Evolutionary conservation across 2,888 invertebrate genomes (phyloP).

Genomic region (Drosophila buzzatii): DNA sequence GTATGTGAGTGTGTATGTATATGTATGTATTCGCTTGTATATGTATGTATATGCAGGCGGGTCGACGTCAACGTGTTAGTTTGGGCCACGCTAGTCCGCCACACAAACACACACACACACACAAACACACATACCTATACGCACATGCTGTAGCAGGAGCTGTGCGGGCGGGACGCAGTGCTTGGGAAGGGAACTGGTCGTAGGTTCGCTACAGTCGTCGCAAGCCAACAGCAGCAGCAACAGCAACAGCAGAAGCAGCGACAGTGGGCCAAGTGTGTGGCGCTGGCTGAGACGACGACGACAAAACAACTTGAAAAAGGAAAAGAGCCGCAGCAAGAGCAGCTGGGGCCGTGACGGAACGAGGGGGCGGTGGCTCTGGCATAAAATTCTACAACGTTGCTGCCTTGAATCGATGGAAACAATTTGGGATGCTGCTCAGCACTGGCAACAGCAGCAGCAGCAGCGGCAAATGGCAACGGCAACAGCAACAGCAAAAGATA

Average conservation of each 20-base stretch:
- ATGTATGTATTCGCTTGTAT: constrained; percentile 10
- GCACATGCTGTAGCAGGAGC: constrained; percentile 28
- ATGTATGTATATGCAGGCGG: constrained; percentile 32
- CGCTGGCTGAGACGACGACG: constrained; percentile 38
- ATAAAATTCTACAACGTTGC: constrained; percentile 61
- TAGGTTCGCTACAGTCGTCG: constrained; percentile 69
- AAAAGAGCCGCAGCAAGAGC: constrained; percentile 64
- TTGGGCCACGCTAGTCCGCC: constrained; percentile 64
- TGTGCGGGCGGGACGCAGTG: constrained; percentile 53
- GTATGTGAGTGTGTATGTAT: constrained; percentile 9
- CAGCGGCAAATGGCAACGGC: constrained; percentile 28
- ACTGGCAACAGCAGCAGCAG: constrained; percentile 8
- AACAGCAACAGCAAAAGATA: constrained; percentile 11
- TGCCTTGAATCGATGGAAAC: constrained; percentile 62
- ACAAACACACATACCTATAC: constrained; percentile 9
- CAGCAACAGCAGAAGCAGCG: constrained; percentile 35
- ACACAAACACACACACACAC: constrained; percentile 28
- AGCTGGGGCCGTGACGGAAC: constrained; percentile 14
- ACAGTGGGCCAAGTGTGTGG: constrained; percentile 61
- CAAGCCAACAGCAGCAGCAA: constrained; percentile 21
- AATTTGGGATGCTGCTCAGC: constrained; percentile 57
- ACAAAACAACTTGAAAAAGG: constrained; percentile 63
- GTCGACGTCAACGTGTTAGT: constrained; percentile 61
- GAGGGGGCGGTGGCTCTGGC: constrained; percentile 15
- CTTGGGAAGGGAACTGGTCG: constrained; percentile 70